Evolutionary conservation across 2,888 invertebrate genomes (phyloP).

Genomic region (Drosophila merina): DNA sequence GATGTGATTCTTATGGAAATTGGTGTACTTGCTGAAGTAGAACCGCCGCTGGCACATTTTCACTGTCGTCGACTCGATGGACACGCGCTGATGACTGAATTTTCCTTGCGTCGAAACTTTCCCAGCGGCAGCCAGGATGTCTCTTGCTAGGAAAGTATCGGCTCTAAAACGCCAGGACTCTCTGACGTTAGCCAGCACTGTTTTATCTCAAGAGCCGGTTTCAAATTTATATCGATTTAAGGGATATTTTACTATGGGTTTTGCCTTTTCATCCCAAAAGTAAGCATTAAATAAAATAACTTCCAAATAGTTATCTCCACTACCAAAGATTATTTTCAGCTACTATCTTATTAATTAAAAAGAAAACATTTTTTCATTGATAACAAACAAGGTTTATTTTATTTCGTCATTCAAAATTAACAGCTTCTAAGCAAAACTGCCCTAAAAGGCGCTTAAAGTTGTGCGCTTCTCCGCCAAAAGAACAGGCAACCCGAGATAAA

Average conservation of each 20-base stretch:
- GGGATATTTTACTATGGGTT: too few species aligned
- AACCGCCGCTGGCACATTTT: conserved; percentile 82
- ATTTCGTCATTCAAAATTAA: conserved; percentile 40
- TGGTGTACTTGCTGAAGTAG: conserved; percentile 81
- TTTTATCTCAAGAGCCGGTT: not conserved
- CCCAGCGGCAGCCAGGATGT: conserved; percentile 17
- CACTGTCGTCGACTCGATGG: conserved; percentile 82
- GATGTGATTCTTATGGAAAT: conserved; percentile 83
- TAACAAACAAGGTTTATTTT: conserved; percentile 72
- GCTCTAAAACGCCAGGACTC: not conserved
- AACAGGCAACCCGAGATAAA: conserved; percentile 7
- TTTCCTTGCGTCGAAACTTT: conserved; percentile 47
- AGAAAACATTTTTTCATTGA: conserved; percentile 30
- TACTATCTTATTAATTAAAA: not conserved
- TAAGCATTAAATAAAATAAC: too few species aligned
- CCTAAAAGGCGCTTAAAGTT: conserved; percentile 21
- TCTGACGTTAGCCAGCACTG: not conserved
- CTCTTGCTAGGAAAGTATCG: not conserved
- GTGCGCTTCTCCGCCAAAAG: conserved; percentile 28
- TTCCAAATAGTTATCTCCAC: not conserved
- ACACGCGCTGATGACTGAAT: conserved; percentile 70
- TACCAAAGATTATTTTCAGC: too few species aligned
- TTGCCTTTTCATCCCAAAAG: too few species aligned
- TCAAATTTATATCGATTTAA: not conserved
- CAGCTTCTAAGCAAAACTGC: conserved; percentile 36